phyloP scores from a whole-genome alignment of 2,797 vertebrate genomes.

The Hippoglossus hippoglossus region DNA sequence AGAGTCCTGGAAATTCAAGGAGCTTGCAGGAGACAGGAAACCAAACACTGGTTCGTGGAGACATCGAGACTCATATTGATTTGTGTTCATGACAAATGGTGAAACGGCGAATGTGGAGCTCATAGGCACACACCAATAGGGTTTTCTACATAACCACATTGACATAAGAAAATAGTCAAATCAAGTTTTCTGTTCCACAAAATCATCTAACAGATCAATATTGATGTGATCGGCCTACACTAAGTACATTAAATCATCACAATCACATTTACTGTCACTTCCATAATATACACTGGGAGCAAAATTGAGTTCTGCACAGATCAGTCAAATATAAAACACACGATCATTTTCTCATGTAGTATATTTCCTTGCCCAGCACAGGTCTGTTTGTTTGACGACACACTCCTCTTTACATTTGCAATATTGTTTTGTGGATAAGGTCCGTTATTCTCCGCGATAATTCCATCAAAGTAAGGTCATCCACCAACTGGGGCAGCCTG shows the following conservation, averaged over 20 bases:
- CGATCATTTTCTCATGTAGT: background rate
- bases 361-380: background rate
- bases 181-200: background rate
- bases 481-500: slow-evolving; percentile 62
- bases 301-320: no score
- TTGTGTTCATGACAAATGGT: slow-evolving; percentile 53
- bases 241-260: slow-evolving; percentile 7
- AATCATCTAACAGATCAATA: slow-evolving; percentile 6
- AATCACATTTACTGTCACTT: slow-evolving; percentile 11
- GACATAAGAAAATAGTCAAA: background rate
- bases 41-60: slow-evolving; percentile 13
- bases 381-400: slow-evolving; percentile 25
- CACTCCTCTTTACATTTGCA: slow-evolving; percentile 30
- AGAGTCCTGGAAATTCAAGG: slow-evolving; percentile 12
- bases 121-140: background rate
- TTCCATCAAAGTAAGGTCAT: slow-evolving; percentile 84
- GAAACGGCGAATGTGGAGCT: slow-evolving; percentile 9
- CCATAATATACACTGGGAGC: no score
- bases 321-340: no score
- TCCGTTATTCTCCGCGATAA: slow-evolving; percentile 69
- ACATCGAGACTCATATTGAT: slow-evolving; percentile 60
- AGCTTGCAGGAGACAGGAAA: slow-evolving; percentile 34
- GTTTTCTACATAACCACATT: background rate
- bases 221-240: slow-evolving; percentile 20
- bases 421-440: slow-evolving; percentile 47